Evolutionary conservation across 2,888 invertebrate genomes (phyloP), one percentile per base, ranked within the genome.

Genomic region (Drosophila meridionalis): DNA sequence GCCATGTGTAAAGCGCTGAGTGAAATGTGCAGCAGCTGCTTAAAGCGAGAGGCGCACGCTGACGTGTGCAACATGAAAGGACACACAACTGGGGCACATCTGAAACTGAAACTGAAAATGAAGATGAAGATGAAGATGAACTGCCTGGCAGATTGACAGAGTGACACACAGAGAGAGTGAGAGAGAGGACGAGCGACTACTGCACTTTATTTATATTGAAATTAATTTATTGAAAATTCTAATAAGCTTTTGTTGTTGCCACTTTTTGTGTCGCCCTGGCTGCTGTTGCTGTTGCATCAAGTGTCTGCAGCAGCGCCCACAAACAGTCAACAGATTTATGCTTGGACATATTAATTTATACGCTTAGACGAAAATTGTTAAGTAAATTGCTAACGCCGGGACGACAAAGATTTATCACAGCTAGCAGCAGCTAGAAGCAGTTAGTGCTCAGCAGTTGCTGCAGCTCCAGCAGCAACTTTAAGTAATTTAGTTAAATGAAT

Each of bases 201-300:
- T 52, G 74, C 74, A 79, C 71, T 83, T 82, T 75, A 87, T 78
- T 76, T 76, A 73, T 87, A 89, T 89, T 87, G 85, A 80, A 86
- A 82, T 89, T 84, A 89, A 86, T 87, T 86, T 87, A 89, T 89
- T 84, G 82, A 77, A 89, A 80, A 82, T 87, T 78, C 83, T 84
- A 89, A 86, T 87, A 85, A 89, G 87, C 73, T 78, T 76, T 76
- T 65, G 56, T 30, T 57, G 45, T 20, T 57, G 45, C 12, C 12
- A 20, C 5, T 45, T 56, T 56, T 56, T 66, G 59, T 45, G 67
- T 69, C 71, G 38, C 8, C 8, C 8, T 57, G 30, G 43, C 62
- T 53, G 48, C 9, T 64, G 64, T 60, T 53, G 48, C 9, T 64
- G 64, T 60, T 38, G 40, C 48, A 40, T 30, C 32, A 60, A 48